These are phyloP conservation scores for Ostrea denselamellosa DNA, from an alignment of 1,140 invertebrate genomes.

Conservation along the genomic window DNA sequence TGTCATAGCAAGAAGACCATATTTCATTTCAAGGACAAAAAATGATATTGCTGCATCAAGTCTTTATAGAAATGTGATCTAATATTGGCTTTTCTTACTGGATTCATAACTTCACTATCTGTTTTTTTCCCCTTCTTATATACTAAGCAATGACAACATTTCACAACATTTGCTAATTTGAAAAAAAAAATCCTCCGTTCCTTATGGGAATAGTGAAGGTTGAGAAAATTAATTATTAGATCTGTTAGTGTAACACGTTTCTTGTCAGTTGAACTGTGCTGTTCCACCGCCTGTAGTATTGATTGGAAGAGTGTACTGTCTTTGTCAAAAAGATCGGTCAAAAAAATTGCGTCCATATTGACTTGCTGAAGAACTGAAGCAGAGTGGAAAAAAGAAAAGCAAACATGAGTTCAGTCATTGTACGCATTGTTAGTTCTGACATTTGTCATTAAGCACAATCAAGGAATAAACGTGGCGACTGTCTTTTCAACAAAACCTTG, in stretches of 20 bases:
- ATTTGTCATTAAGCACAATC: background rate
- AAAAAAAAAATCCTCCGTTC: background rate
- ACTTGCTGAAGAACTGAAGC: background rate
- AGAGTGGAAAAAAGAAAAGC: background rate
- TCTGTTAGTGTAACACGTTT: conserved; percentile 22
- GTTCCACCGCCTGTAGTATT: background rate
- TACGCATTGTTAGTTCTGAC: conserved; percentile 4
- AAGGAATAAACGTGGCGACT: background rate
- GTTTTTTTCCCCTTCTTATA: too few species aligned
- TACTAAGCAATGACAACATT: too few species aligned
- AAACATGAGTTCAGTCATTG: background rate
- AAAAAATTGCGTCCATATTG: background rate
- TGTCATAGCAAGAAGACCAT: too few species aligned
- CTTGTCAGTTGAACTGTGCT: background rate
- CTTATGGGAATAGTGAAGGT: conserved; percentile 19
- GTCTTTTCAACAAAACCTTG: background rate
- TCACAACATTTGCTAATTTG: background rate
- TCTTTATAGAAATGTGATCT: too few species aligned
- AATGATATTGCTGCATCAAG: too few species aligned
- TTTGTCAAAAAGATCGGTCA: conserved; percentile 11
- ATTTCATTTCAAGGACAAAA: too few species aligned
- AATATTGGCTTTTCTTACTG: too few species aligned
- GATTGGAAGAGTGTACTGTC: conserved; percentile 4
- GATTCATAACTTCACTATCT: too few species aligned
- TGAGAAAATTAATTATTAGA: conserved; percentile 35